These are phyloP conservation scores for Branchellion lobata DNA, from an alignment of 2,888 invertebrate species.

Conservation along the genomic window DNA sequence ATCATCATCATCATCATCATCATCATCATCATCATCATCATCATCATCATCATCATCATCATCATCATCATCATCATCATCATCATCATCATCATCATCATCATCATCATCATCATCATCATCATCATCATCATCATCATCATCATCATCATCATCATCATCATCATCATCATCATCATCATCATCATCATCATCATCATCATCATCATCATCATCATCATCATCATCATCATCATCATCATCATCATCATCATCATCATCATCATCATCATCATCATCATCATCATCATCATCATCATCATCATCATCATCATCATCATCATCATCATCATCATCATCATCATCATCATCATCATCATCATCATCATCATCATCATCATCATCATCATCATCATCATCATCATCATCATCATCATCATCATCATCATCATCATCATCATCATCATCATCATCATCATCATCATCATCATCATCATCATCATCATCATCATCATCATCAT, in stretches of 20 bases:
- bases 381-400: conserved; percentile 35
- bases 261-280: conserved; percentile 1
- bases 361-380: conserved; percentile 22
- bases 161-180: conserved; percentile 35
- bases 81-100: background rate
- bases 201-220: conserved; percentile 1
- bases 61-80: conserved; percentile 8
- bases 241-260: conserved; percentile 6
- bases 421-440: conserved; percentile 12
- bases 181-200: conserved; percentile 6
- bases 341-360: background rate
- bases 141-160: conserved; percentile 32
- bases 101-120: background rate
- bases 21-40: conserved; percentile 4
- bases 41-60: conserved; percentile 8
- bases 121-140: background rate
- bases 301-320: conserved; percentile 24
- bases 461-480: conserved; percentile 33
- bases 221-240: conserved; percentile 20
- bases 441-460: conserved; percentile 16
- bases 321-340: conserved; percentile 11
- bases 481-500: background rate
- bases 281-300: conserved; percentile 20
- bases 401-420: conserved; percentile 9
- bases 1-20: no score